A percentile compares a stretch with the other conserved stretches of the same genome.
Conservation (phyloP, 2,888 invertebrate species). For the Aphidoletes aphidimyza region DNA sequence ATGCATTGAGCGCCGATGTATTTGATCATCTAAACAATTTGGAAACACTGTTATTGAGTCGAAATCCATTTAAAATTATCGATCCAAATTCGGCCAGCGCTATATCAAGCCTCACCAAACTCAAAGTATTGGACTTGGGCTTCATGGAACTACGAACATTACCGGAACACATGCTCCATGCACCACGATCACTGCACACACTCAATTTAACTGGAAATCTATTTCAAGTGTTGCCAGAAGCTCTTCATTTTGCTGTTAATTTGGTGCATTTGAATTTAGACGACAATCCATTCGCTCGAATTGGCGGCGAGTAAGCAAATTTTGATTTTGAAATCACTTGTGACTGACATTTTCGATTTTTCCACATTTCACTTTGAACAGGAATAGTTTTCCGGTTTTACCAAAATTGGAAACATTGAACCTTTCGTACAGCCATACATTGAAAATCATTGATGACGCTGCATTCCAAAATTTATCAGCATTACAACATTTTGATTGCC, state of each 20-base stretch:
- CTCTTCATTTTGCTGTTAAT: constrained; percentile 71
- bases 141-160: constrained; percentile 73
- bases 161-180: constrained; percentile 75
- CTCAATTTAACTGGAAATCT: constrained; percentile 77
- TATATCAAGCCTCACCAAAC: constrained; percentile 71
- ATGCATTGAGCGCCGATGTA: constrained; percentile 75
- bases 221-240: constrained; percentile 71
- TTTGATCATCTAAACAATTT: constrained; percentile 80
- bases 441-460: constrained; percentile 70
- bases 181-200: constrained; percentile 72
- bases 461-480: constrained; percentile 68
- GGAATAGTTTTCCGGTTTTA: neutral
- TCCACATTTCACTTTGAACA: neutral
- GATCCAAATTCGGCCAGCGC: constrained; percentile 74
- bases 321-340: constrained; percentile 58
- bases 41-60: constrained; percentile 74
- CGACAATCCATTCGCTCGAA: constrained; percentile 74
- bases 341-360: neutral
- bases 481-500: constrained; percentile 71
- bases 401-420: constrained; percentile 66
- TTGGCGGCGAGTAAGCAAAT: constrained; percentile 67
- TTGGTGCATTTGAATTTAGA: constrained; percentile 74
- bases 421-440: constrained; percentile 74
- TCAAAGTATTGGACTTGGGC: constrained; percentile 80
- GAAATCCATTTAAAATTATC: constrained; percentile 78